These are phyloP conservation scores for Ameiurus melas DNA, from an alignment of 2,113 vertebrate genomes.

Conservation along the genomic window DNA sequence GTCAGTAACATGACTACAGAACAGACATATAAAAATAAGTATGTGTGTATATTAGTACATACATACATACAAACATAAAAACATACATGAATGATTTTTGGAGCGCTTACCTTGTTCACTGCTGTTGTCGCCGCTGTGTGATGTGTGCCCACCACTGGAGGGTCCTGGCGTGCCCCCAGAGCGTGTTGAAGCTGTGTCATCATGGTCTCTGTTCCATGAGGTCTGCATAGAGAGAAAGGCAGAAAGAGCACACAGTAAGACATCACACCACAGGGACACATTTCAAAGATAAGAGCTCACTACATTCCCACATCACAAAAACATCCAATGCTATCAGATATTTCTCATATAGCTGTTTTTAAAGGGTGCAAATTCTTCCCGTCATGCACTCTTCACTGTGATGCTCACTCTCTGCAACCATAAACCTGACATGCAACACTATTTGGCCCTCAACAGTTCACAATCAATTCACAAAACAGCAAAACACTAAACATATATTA, in stretches of 20 bases:
- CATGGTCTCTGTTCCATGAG: conserved; percentile 98
- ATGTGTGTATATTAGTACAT: neutral
- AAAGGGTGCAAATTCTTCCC: neutral
- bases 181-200: conserved; percentile 95
- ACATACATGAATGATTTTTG: neutral
- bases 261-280: conserved; percentile 36
- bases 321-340: conserved; percentile 45
- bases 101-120: conserved; percentile 94
- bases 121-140: conserved; percentile 99
- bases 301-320: conserved; percentile 40
- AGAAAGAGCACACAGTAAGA: conserved; percentile 36
- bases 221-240: conserved; percentile 72
- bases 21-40: neutral
- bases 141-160: conserved; percentile 97
- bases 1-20: neutral
- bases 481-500: neutral
- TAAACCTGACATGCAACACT: neutral
- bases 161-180: conserved; percentile 96
- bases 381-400: neutral
- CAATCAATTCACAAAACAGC: neutral
- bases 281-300: conserved; percentile 39
- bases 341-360: conserved; percentile 34
- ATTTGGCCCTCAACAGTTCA: neutral
- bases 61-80: conserved; percentile 1
- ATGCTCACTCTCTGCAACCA: neutral